A percentile compares a stretch with the other conserved stretches of the same genome.
phyloP scores from a whole-genome alignment of 2,113 vertebrate genomes.

The Cheirogaleus medius region DNA sequence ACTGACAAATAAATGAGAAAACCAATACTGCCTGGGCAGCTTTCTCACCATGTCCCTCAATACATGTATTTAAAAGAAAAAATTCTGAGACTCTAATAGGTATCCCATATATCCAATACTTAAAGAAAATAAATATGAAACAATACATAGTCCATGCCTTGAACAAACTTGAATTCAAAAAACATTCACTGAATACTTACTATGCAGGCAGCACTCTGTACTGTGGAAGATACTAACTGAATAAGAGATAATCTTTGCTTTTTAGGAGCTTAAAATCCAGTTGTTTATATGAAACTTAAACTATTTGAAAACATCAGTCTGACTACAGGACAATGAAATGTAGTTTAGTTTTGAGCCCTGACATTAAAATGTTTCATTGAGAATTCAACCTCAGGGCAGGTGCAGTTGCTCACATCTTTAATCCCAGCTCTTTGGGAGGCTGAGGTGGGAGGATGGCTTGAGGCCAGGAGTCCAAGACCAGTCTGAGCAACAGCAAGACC shows the following conservation, averaged over 20 bases:
- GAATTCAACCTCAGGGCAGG: background rate
- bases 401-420: no score
- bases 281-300: background rate
- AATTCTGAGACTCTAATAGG: background rate
- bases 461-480: no score
- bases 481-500: no score
- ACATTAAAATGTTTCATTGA: constrained; percentile 39
- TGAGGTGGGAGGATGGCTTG: no score
- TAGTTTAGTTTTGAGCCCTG: background rate
- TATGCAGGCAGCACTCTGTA: background rate
- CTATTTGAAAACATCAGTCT: background rate
- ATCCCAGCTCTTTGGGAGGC: no score
- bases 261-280: background rate
- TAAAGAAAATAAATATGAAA: constrained; percentile 4
- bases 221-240: background rate
- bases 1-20: background rate
- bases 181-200: constrained; percentile 1
- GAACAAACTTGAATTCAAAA: background rate
- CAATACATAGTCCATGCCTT: background rate
- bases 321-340: background rate
- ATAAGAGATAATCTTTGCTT: background rate
- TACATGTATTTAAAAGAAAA: background rate
- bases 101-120: background rate
- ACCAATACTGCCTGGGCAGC: background rate
- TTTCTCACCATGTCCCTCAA: background rate